Base-by-base conservation (phyloP, 2,113 vertebrate species). In the Martes martes region DNA sequence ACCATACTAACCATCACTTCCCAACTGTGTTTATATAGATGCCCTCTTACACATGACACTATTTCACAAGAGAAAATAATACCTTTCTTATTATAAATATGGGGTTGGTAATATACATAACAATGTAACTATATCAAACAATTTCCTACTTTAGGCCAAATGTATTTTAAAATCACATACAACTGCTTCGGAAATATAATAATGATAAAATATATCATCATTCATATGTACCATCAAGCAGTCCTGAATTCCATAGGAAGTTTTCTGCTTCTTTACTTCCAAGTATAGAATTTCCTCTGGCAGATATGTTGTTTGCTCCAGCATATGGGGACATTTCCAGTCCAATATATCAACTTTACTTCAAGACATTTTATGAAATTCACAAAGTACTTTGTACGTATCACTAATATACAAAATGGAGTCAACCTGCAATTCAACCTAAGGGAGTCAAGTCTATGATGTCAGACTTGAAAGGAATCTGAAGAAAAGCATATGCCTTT, bases 1-100 rank as follows among this genome's bases (percentile, higher is more conserved):
- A 74, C 11, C 83, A 78, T 9, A 50, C n/a, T 86, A 90, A 86
- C 92, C 33, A 65, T 47, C n/a, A 76, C 59, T 81, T 85, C 23
- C 39, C 15, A 94, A 45, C 1, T 52, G 26, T 89, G 85, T 36
- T 87, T 94, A 82, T 47, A 50, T 36, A 82, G 69, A 91, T 82
- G 21, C 1, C 86, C 11, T 57, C 73, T 33, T 82, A 81, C 19
- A 16, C 18, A 85, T 16, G 59, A 93, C n/a, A 85, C 39, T 86
- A 86, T 55, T 45, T 96, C 88, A 71, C 1, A 83, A 83, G 31
- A 96, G 26, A 95, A 97, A 92, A 82, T 67, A 83, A 63, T n/a
- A 57, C 5, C 14, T 57, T 67, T 89, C n/a, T 86, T 83, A 21
- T 39, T 57, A 26, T 61, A 92, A 92, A 74, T 24, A 73, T 47